Percentiles rank a stretch among this genome's conserved stretches.
These are phyloP conservation scores for Sesia bembeciformis DNA, from an alignment of 2,888 invertebrate genomes.

Conservation along the genomic window DNA sequence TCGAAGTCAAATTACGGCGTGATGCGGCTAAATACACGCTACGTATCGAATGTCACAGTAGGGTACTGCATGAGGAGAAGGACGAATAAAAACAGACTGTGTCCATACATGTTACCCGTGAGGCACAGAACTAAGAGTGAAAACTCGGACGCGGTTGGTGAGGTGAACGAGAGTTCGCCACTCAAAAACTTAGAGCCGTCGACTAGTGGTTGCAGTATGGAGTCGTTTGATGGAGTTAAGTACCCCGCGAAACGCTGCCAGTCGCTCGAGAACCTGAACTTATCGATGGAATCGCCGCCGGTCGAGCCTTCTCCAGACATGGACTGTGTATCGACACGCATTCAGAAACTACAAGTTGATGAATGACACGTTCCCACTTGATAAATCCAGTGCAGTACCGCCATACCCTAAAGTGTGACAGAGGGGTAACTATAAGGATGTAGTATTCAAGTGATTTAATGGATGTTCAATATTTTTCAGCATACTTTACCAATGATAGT, in stretches of 20 bases:
- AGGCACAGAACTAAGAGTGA: slow-evolving; percentile 77
- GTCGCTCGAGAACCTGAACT: slow-evolving; percentile 74
- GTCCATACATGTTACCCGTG: slow-evolving; percentile 74
- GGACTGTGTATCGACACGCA: slow-evolving; percentile 76
- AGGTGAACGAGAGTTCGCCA: slow-evolving; percentile 44
- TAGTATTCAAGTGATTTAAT: slow-evolving; percentile 41
- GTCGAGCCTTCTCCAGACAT: slow-evolving; percentile 67
- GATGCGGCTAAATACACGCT: slow-evolving; percentile 75
- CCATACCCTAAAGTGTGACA: background rate
- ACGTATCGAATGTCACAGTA: slow-evolving; percentile 77
- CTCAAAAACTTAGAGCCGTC: slow-evolving; percentile 53
- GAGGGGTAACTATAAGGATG: slow-evolving; percentile 12
- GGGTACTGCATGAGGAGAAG: slow-evolving; percentile 74
- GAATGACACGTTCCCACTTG: slow-evolving; percentile 51
- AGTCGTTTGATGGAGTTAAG: slow-evolving; percentile 29
- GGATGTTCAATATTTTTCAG: slow-evolving; percentile 45
- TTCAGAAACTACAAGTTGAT: slow-evolving; percentile 76
- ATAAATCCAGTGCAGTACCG: background rate
- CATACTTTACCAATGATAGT: background rate
- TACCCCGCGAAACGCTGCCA: slow-evolving; percentile 74
- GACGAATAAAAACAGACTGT: slow-evolving; percentile 71
- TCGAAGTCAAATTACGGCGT: slow-evolving; percentile 59
- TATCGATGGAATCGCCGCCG: slow-evolving; percentile 46
- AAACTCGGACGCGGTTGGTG: slow-evolving; percentile 70
- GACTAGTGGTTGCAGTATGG: slow-evolving; percentile 40